phyloP scores from a whole-genome alignment of 2,113 vertebrate genomes.

The Lethenteron camtschaticum region DNA sequence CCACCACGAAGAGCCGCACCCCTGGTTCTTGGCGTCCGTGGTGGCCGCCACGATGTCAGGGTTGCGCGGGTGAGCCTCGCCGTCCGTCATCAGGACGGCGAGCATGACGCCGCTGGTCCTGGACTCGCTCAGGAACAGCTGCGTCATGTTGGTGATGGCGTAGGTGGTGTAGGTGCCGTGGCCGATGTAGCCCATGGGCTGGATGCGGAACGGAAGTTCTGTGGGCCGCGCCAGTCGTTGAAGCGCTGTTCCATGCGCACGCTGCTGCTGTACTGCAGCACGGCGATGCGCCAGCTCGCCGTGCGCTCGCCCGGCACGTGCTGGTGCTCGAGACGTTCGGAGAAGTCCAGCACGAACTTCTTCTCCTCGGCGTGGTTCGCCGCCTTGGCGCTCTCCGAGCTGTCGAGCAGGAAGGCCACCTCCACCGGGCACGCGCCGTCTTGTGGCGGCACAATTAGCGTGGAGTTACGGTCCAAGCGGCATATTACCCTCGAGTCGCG shows the following conservation, averaged over 20 bases:
- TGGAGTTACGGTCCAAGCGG: too few species aligned
- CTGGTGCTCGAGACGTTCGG: slow-evolving; percentile 33
- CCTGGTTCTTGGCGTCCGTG: slow-evolving; percentile 58
- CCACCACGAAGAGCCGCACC: slow-evolving; percentile 47
- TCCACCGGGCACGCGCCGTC: slow-evolving; percentile 56
- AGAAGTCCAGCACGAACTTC: slow-evolving; percentile 36
- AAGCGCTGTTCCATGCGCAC: slow-evolving; percentile 54
- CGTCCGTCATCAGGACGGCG: slow-evolving; percentile 45
- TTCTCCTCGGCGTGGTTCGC: slow-evolving; percentile 50
- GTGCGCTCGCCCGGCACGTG: slow-evolving; percentile 33
- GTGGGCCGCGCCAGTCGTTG: slow-evolving; percentile 42
- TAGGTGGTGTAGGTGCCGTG: slow-evolving; percentile 70
- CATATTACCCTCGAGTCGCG: too few species aligned
- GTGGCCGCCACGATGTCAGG: slow-evolving; percentile 63
- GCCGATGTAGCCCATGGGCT: slow-evolving; percentile 45
- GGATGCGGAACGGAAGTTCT: slow-evolving; percentile 38
- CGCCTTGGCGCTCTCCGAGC: slow-evolving; percentile 55
- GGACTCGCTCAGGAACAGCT: slow-evolving; percentile 46
- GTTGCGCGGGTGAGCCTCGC: slow-evolving; percentile 52
- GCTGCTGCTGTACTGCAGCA: slow-evolving; percentile 68
- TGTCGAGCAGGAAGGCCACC: slow-evolving; percentile 59
- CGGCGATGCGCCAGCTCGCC: slow-evolving; percentile 37
- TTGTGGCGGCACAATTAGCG: not conserved
- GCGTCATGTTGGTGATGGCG: slow-evolving; percentile 66
- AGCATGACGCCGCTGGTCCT: slow-evolving; percentile 30